Evolutionary conservation across 2,888 invertebrate species (phyloP).

Genomic region (Amphimallon solstitiale): DNA sequence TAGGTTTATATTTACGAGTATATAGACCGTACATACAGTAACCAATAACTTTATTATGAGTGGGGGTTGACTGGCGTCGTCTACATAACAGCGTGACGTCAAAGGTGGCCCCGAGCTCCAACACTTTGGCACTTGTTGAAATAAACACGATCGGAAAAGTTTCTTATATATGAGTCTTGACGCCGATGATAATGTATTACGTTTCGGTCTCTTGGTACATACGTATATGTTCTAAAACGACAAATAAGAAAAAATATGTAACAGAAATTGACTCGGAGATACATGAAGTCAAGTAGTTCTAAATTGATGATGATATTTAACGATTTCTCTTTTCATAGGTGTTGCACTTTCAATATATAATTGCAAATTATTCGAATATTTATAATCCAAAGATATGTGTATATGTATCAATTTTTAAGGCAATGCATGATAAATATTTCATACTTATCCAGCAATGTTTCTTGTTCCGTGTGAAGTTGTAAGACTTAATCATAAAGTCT

Average conservation of each 20-base stretch:
- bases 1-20: background rate
- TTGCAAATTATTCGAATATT: too few relatives aligned
- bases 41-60: background rate
- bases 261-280: background rate
- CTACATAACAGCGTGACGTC: conserved; percentile 13
- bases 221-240: background rate
- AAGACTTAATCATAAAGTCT: too few relatives aligned
- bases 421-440: too few relatives aligned
- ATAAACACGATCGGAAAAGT: conserved; percentile 17
- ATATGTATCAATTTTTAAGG: too few relatives aligned
- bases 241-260: background rate
- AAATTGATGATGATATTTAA: too few relatives aligned
- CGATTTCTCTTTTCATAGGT: too few relatives aligned
- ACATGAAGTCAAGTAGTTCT: too few relatives aligned
- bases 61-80: conserved; percentile 15
- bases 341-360: too few relatives aligned
- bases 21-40: background rate
- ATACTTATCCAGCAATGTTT: too few relatives aligned
- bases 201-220: background rate
- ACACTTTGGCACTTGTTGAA: conserved; percentile 21
- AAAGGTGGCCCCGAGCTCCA: conserved; percentile 17
- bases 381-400: too few relatives aligned
- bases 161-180: background rate
- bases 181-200: background rate
- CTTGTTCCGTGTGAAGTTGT: too few relatives aligned